Conservation (phyloP, 2,888 invertebrate genomes). For the Tribolium freemani region DNA sequence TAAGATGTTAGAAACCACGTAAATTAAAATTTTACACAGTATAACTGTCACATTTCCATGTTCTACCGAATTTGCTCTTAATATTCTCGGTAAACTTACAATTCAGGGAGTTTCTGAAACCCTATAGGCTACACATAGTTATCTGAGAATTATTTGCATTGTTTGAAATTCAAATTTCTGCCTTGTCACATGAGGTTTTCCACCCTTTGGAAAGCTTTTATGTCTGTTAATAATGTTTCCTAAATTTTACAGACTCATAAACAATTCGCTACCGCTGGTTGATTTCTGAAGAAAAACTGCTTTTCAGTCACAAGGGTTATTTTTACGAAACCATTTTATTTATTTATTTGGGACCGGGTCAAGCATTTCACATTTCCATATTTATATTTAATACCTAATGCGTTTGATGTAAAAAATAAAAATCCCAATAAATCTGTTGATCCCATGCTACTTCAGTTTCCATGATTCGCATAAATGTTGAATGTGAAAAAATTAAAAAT, state of each 20-base stretch:
- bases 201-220: slow-evolving; percentile 3
- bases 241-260: slow-evolving; percentile 11
- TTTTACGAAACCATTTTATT: neutral
- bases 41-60: neutral
- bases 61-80: slow-evolving; percentile 13
- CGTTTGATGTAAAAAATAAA: neutral
- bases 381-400: neutral
- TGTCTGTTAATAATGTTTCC: slow-evolving; percentile 20
- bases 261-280: neutral
- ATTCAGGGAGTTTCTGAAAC: slow-evolving; percentile 11
- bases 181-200: slow-evolving; percentile 27
- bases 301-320: neutral
- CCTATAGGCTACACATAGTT: slow-evolving; percentile 17
- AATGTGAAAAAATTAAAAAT: neutral
- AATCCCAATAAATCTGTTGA: neutral
- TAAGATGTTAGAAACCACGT: neutral
- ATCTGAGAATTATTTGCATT: slow-evolving; percentile 29
- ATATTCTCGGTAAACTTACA: slow-evolving; percentile 17
- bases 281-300: neutral
- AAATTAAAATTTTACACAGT: neutral
- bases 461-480: neutral
- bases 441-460: neutral
- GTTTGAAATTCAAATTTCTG: slow-evolving; percentile 35
- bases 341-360: neutral
- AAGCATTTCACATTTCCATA: neutral